Conservation (phyloP, 2,113 vertebrate genomes). For the Alosa alosa region DNA sequence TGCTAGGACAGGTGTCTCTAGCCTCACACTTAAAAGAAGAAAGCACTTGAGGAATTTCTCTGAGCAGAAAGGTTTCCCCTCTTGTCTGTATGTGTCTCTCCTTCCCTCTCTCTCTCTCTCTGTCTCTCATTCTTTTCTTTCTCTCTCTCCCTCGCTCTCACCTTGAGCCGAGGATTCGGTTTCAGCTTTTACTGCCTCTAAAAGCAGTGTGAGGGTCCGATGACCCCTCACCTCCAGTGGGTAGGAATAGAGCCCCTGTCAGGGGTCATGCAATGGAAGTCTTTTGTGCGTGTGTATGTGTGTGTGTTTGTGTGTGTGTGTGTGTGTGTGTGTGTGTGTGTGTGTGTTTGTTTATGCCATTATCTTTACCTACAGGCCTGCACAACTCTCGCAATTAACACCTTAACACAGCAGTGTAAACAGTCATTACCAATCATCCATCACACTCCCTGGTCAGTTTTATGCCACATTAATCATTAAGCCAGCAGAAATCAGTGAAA, state of each 20-base stretch:
- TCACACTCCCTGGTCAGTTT: constrained; percentile 2
- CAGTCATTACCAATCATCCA: not conserved
- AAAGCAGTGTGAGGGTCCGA: constrained; percentile 58
- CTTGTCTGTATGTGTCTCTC: constrained; percentile 10
- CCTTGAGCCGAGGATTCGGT: constrained; percentile 75
- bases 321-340: constrained; percentile 29
- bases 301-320: constrained; percentile 14
- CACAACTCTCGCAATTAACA: constrained; percentile 1
- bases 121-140: constrained; percentile 44
- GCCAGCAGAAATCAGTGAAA: not conserved
- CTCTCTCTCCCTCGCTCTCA: constrained; percentile 46
- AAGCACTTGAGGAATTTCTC: constrained; percentile 45
- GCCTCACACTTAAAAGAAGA: constrained; percentile 55
- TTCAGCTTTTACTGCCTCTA: constrained; percentile 72
- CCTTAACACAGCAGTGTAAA: not conserved
- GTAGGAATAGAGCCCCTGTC: constrained; percentile 69
- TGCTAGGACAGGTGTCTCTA: constrained; percentile 61
- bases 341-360: constrained; percentile 11
- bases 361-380: not conserved
- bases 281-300: constrained; percentile 47
- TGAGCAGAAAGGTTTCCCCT: constrained; percentile 23
- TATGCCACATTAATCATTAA: not conserved
- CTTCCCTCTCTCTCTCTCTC: not conserved
- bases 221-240: constrained; percentile 64
- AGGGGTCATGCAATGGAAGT: constrained; percentile 54